These are phyloP conservation scores for Orbicella faveolata DNA, from an alignment of 64 coral and sea anemone genomes.

Conservation along the genomic window DNA sequence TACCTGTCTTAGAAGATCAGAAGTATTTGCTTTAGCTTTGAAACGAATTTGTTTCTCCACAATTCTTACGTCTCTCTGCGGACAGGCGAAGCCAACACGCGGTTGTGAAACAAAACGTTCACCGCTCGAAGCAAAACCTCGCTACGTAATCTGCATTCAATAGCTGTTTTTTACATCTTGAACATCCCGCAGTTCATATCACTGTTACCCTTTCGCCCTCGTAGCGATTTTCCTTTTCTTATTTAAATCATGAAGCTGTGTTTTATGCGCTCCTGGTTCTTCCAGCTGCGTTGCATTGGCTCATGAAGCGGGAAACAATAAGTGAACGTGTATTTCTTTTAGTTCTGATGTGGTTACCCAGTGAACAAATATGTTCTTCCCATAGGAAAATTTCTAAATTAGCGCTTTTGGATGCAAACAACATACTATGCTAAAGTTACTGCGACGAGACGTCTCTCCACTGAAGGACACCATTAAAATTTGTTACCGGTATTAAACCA, in stretches of 20 bases:
- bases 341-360: not conserved
- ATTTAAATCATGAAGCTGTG: conserved; percentile 10
- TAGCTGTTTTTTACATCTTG: not conserved
- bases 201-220: not conserved
- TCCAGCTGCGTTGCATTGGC: not conserved
- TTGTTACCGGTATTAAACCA: not conserved
- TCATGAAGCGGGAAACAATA: conserved; percentile 2
- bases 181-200: conserved; percentile 1
- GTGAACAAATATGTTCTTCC: conserved; percentile 24
- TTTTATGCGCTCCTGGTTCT: not conserved
- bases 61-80: not conserved
- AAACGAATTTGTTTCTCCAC: not conserved
- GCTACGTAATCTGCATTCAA: not conserved
- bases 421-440: not conserved
- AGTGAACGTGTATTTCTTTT: not conserved
- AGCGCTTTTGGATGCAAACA: not conserved
- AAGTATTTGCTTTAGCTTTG: not conserved
- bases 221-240: conserved; percentile 15
- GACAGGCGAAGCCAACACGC: not conserved
- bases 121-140: not conserved
- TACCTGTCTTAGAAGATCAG: no score
- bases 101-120: not conserved
- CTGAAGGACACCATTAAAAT: not conserved
- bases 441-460: not conserved
- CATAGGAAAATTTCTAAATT: conserved; percentile 34